Conservation (phyloP, 2,113 vertebrate genomes). For the Pomatostomus ruficeps region DNA sequence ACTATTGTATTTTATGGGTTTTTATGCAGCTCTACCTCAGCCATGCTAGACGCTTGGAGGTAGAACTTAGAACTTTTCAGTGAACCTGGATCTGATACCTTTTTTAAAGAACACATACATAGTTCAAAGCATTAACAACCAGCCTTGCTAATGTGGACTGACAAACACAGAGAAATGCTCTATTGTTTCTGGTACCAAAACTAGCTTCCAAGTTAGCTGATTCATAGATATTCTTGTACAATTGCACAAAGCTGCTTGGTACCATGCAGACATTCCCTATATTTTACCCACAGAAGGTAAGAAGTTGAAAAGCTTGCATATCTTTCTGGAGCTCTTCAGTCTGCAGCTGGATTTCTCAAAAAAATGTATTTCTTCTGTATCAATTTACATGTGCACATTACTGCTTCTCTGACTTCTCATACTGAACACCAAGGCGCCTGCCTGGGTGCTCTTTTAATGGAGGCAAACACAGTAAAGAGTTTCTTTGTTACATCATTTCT, state of each 20-base stretch:
- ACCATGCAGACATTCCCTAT: background rate
- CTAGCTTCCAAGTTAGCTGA: background rate
- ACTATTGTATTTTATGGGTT: background rate
- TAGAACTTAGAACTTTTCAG: background rate
- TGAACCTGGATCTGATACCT: background rate
- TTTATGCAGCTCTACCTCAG: background rate
- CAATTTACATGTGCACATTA: background rate
- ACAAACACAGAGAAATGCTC: background rate
- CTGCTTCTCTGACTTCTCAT: background rate
- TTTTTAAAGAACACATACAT: background rate
- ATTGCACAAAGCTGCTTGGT: background rate
- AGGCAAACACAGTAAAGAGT: background rate
- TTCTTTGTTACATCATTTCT: background rate
- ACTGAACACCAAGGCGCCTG: fast-evolving
- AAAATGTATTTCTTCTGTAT: background rate
- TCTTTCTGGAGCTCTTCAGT: background rate
- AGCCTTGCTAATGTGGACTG: background rate
- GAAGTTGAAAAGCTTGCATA: background rate
- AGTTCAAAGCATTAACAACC: background rate
- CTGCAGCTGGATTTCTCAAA: background rate
- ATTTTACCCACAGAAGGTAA: fast-evolving
- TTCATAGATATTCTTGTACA: background rate
- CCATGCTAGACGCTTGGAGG: background rate
- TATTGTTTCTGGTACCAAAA: background rate
- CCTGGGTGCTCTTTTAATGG: background rate